These are phyloP conservation scores for Nomada lathburiana DNA, from an alignment of 2,888 invertebrate species.

Conservation along the genomic window DNA sequence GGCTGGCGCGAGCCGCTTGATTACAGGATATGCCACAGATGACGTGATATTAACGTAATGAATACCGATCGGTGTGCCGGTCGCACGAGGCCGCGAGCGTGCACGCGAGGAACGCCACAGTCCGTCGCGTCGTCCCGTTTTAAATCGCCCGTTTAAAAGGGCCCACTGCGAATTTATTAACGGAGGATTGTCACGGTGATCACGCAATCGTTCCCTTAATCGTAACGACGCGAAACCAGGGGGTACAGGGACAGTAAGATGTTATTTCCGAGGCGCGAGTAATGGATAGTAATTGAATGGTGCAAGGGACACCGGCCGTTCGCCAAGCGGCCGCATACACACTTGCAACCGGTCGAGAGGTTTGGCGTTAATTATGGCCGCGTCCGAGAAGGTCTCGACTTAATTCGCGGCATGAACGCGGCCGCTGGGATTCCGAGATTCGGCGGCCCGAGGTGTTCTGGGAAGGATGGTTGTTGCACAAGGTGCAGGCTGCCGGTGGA, in stretches of 20 bases:
- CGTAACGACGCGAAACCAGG: constrained; percentile 42
- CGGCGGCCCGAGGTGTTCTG: too few relatives aligned
- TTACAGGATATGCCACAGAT: constrained; percentile 76
- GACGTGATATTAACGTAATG: constrained; percentile 78
- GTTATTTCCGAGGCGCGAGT: constrained; percentile 3
- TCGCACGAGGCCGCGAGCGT: constrained; percentile 23
- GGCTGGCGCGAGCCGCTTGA: constrained; percentile 73
- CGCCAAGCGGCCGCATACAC: background rate
- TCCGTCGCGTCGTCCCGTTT: background rate
- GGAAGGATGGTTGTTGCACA: too few relatives aligned
- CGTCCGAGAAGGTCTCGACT: background rate
- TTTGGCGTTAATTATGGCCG: constrained; percentile 14
- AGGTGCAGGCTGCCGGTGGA: too few relatives aligned
- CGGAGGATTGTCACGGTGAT: constrained; percentile 45
- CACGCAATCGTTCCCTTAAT: constrained; percentile 30
- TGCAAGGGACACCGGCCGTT: constrained; percentile 9
- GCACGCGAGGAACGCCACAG: constrained; percentile 25
- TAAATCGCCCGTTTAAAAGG: background rate
- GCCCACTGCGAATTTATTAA: constrained; percentile 40
- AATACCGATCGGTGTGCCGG: constrained; percentile 68
- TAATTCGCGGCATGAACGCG: background rate
- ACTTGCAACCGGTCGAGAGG: background rate
- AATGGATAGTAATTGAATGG: constrained; percentile 48
- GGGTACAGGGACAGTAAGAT: constrained; percentile 13
- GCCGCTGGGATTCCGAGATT: too few relatives aligned